A percentile compares a stretch with the other conserved stretches of the same genome.
Evolutionary conservation across 35 echinoderm and acorn worm species (phyloP).

Genomic region (Stichopus chloronotus): DNA sequence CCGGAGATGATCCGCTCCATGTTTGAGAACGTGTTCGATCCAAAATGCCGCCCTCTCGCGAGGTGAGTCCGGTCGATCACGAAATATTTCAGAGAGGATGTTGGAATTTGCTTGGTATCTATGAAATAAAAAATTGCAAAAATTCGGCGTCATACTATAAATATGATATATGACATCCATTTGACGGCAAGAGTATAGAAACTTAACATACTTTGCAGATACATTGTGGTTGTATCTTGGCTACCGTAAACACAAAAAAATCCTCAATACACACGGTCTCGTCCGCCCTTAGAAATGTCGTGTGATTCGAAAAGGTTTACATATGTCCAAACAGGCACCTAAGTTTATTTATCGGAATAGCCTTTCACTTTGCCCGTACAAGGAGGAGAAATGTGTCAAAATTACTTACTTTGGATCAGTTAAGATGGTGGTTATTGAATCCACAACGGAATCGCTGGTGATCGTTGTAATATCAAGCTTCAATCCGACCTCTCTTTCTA

Average conservation of each 20-base stretch:
- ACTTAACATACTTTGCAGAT: too few species aligned
- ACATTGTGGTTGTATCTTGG: too few species aligned
- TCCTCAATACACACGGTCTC: too few species aligned
- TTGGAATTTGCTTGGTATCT: slow-evolving; percentile 29
- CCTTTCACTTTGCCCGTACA: too few species aligned
- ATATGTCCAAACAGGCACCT: too few species aligned
- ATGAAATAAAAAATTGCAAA: neutral
- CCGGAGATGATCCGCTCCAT: slow-evolving; percentile 52
- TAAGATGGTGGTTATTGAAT: slow-evolving; percentile 8
- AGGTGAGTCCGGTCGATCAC: slow-evolving; percentile 61
- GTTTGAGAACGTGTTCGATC: slow-evolving; percentile 65
- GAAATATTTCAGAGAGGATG: slow-evolving; percentile 50
- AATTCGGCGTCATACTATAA: neutral
- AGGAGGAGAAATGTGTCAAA: too few species aligned
- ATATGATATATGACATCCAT: too few species aligned
- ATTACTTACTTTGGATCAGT: slow-evolving; percentile 35
- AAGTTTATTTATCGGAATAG: too few species aligned
- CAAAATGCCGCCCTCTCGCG: slow-evolving; percentile 58
- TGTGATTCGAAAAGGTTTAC: too few species aligned
- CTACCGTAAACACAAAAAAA: too few species aligned
- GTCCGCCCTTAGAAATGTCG: too few species aligned
- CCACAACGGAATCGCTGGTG: neutral
- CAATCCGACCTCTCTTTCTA: slow-evolving; percentile 44
- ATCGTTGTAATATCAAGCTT: slow-evolving; percentile 33
- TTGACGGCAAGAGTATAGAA: too few species aligned